phyloP scores from a whole-genome alignment of 2,797 vertebrate species.

The Paratrypauchen microcephalus region DNA sequence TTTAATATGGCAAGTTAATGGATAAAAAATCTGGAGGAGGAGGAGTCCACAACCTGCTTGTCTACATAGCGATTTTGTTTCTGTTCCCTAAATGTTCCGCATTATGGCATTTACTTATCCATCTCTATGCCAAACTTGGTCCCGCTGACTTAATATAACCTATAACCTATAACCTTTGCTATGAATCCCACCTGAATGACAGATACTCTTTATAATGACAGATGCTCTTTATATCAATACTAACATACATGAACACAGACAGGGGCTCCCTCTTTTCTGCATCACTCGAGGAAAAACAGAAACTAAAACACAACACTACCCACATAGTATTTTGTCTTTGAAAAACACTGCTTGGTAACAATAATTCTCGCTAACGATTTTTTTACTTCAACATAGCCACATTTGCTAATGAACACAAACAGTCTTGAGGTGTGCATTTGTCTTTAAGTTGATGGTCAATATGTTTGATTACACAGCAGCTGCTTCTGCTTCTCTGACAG shows the following conservation, averaged over 20 bases:
- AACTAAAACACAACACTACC: too few relatives aligned
- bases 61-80: not conserved
- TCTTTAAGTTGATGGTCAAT: slow-evolving; percentile 2
- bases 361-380: not conserved
- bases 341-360: not conserved
- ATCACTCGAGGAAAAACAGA: too few relatives aligned
- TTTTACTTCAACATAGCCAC: not conserved
- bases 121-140: not conserved
- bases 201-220: too few relatives aligned
- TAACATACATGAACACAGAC: too few relatives aligned
- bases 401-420: not conserved
- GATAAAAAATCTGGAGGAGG: not conserved
- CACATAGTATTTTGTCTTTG: not conserved
- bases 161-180: too few relatives aligned
- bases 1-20: not conserved
- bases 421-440: not conserved
- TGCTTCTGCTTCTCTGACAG: not conserved
- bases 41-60: not conserved
- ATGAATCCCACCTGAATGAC: not conserved
- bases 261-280: too few relatives aligned
- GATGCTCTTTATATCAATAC: too few relatives aligned
- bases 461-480: slow-evolving; percentile 10
- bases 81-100: not conserved
- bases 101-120: not conserved
- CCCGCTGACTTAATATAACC: not conserved